phyloP scores from a whole-genome alignment of 2,113 vertebrate species.

The Hoplias malabaricus region DNA sequence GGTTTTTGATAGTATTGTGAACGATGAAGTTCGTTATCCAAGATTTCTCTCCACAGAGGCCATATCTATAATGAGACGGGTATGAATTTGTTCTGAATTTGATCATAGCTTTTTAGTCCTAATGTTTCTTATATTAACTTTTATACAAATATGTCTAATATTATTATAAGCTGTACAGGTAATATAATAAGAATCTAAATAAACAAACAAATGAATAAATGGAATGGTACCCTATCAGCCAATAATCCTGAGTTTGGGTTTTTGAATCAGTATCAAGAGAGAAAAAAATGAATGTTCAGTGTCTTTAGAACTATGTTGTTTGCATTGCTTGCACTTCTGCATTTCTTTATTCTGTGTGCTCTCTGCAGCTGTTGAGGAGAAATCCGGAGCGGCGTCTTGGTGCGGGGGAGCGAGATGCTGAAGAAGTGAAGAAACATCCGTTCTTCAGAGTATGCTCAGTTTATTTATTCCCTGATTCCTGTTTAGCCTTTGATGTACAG shows the following conservation, averaged over 20 bases:
- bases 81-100: slow-evolving; percentile 53
- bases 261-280: no score
- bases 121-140: no score
- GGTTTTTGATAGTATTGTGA: slow-evolving; percentile 99
- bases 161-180: no score
- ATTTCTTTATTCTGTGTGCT: neutral
- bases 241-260: neutral
- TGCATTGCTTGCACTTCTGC: neutral
- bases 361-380: slow-evolving; percentile 86
- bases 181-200: no score
- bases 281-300: no score
- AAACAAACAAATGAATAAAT: no score
- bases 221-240: no score
- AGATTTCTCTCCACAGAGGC: slow-evolving; percentile 96
- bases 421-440: slow-evolving; percentile 96
- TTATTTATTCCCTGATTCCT: neutral
- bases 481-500: neutral
- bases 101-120: no score
- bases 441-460: slow-evolving; percentile 88
- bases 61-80: slow-evolving; percentile 98
- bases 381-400: slow-evolving; percentile 94
- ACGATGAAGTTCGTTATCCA: slow-evolving; percentile 97
- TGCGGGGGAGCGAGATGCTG: slow-evolving; percentile 92
- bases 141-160: no score
- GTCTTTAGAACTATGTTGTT: neutral